Conservation (phyloP, 2,113 vertebrate genomes). For the Chaetura pelagica region DNA sequence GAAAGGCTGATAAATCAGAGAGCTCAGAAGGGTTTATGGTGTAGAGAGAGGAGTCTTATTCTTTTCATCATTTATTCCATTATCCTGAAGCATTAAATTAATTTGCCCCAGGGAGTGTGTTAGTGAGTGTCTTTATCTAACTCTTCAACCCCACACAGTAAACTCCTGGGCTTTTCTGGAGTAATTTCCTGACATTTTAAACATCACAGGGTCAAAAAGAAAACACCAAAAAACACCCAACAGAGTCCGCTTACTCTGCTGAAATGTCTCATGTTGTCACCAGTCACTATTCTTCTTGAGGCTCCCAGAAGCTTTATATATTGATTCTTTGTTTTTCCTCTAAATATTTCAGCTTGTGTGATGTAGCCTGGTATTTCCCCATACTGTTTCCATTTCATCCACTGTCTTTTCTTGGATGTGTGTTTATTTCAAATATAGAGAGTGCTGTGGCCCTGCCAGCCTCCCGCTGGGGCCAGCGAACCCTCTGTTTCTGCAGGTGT, state of each 20-base stretch:
- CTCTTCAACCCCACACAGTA: not conserved
- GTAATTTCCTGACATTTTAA: not conserved
- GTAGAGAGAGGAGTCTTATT: not conserved
- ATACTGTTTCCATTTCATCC: not conserved
- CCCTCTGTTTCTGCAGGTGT: not conserved
- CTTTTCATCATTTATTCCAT: not conserved
- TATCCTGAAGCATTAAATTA: not conserved
- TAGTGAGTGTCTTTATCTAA: not conserved
- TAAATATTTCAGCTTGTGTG: not conserved
- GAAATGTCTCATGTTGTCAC: not conserved
- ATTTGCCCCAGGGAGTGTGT: not conserved
- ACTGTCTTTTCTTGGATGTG: not conserved
- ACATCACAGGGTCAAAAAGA: fast-evolving
- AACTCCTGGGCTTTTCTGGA: not conserved
- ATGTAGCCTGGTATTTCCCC: not conserved
- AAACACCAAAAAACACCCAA: not conserved
- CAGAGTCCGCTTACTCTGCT: not conserved
- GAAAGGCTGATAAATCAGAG: not conserved
- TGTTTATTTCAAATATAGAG: not conserved
- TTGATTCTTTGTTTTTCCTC: not conserved
- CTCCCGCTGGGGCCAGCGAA: not conserved
- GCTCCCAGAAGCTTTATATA: not conserved
- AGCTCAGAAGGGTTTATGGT: not conserved
- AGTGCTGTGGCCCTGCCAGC: not conserved
- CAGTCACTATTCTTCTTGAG: not conserved